Conservation (phyloP, 2,797 vertebrate genomes). For the Cynopterus sphinx region DNA sequence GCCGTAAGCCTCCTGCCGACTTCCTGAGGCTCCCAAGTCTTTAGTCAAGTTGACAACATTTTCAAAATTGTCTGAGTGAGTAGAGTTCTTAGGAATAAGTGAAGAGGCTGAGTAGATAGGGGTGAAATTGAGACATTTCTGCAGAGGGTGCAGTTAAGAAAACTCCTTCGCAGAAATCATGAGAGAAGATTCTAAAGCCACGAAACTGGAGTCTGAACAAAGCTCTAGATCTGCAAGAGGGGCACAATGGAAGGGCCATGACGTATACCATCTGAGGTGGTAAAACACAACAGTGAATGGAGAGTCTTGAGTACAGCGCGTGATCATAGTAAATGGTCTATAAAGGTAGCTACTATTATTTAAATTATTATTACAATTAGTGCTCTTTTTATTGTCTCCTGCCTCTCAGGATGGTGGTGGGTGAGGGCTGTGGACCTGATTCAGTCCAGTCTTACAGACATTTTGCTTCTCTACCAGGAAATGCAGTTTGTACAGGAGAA, state of each 20-base stretch:
- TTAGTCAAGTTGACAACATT: neutral
- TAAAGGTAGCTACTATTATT: neutral
- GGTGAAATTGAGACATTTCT: neutral
- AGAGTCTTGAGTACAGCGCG: too few species aligned
- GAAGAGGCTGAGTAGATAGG: neutral
- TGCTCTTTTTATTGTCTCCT: neutral
- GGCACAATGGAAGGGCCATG: too few species aligned
- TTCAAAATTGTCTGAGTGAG: neutral
- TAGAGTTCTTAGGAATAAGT: neutral
- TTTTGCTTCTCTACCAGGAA: neutral
- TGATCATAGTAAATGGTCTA: neutral
- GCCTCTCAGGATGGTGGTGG: neutral
- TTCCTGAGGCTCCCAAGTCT: neutral
- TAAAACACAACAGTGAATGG: fast-evolving
- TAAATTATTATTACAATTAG: neutral
- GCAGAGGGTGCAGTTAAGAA: neutral
- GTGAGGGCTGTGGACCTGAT: neutral
- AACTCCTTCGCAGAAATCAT: neutral
- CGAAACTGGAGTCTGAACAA: neutral
- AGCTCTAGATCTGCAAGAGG: neutral
- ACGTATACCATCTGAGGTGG: neutral
- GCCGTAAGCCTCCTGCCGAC: neutral
- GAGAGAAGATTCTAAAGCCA: neutral
- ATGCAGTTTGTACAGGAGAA: neutral
- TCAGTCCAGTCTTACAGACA: neutral